Evolutionary conservation across 2,888 invertebrate genomes (phyloP).

Genomic region (Machimus rusticus): DNA sequence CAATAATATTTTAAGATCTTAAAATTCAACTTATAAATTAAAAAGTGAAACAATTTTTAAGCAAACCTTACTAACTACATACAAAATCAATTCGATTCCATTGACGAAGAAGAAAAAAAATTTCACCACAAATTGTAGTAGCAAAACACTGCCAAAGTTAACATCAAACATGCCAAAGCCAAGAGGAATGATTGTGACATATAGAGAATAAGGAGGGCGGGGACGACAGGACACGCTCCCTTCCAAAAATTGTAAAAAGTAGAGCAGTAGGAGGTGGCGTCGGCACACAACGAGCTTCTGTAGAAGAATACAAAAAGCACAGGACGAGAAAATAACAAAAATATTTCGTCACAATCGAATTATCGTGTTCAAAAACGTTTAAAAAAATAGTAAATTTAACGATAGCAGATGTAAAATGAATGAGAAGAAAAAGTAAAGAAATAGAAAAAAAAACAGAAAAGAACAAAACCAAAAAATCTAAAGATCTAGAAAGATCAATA

Average conservation of each 20-base stretch:
- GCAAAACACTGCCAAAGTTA: conserved; percentile 50
- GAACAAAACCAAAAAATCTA: background rate
- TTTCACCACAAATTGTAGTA: conserved; percentile 49
- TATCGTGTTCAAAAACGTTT: conserved; percentile 40
- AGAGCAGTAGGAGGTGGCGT: conserved; percentile 48
- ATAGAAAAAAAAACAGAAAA: background rate
- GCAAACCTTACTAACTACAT: background rate
- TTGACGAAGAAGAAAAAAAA: conserved; percentile 35
- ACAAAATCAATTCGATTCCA: background rate
- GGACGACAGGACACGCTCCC: conserved; percentile 59
- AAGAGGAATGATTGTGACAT: conserved; percentile 59
- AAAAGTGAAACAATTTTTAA: background rate
- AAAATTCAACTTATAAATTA: background rate
- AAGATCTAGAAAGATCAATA: no score
- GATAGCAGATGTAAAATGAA: conserved; percentile 31
- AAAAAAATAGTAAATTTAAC: conserved; percentile 42
- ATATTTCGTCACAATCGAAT: conserved; percentile 25
- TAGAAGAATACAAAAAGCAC: conserved; percentile 9
- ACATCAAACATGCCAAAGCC: conserved; percentile 58
- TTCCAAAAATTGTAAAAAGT: conserved; percentile 57
- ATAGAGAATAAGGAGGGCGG: conserved; percentile 58
- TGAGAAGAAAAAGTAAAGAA: background rate
- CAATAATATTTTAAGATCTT: background rate
- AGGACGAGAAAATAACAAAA: conserved; percentile 28
- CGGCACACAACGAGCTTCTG: conserved; percentile 9